phyloP scores from a whole-genome alignment of 2,797 vertebrate species.

The Craterocephalus amniculus region DNA sequence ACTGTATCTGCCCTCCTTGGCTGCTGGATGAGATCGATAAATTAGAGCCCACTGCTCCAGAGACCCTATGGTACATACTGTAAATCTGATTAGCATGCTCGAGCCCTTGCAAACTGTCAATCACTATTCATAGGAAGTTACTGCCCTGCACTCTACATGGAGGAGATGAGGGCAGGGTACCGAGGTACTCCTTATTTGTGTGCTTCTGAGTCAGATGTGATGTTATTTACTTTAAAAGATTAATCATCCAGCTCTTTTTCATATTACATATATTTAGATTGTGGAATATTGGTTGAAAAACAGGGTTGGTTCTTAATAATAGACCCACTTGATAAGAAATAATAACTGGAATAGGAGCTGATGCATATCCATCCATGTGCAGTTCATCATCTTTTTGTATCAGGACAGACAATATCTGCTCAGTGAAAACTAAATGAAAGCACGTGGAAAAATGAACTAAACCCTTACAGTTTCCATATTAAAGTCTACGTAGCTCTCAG shows the following conservation, averaged over 20 bases:
- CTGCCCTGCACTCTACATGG: constrained; percentile 1
- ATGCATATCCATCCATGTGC: background rate
- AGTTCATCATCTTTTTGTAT: background rate
- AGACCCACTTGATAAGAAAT: background rate
- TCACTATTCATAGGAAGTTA: constrained; percentile 61
- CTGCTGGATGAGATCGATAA: constrained; percentile 57
- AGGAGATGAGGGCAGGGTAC: background rate
- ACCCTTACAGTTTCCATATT: background rate
- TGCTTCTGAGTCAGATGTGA: constrained; percentile 8
- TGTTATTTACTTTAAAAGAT: background rate
- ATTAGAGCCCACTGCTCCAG: constrained; percentile 53
- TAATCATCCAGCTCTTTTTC: no score
- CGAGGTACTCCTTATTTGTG: background rate
- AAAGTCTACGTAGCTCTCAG: background rate
- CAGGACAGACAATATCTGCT: background rate
- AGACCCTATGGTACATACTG: constrained; percentile 49
- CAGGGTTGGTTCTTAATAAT: no score
- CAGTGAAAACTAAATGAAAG: background rate
- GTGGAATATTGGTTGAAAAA: no score
- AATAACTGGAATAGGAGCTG: background rate
- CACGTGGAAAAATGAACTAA: background rate
- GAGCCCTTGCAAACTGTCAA: constrained; percentile 52
- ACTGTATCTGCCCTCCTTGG: constrained; percentile 31
- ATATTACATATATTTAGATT: no score
- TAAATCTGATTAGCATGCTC: constrained; percentile 61